Percentiles rank a stretch among this genome's conserved stretches.
phyloP scores from a whole-genome alignment of 2,113 vertebrate species.

The Rousettus leschenaultii region DNA sequence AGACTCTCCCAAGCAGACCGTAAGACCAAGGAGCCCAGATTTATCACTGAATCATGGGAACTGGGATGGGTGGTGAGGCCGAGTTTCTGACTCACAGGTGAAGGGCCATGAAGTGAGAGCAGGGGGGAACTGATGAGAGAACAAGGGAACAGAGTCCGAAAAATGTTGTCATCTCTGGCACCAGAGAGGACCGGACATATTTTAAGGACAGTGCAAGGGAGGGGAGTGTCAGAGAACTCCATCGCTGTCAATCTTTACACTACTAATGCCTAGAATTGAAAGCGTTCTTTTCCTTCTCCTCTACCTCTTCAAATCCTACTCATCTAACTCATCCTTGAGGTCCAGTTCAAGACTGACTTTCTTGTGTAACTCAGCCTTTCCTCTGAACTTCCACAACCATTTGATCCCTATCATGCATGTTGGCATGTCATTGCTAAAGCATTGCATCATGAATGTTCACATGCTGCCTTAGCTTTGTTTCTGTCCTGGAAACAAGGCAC shows the following conservation, averaged over 20 bases:
- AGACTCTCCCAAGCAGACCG: background rate
- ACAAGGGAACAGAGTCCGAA: background rate
- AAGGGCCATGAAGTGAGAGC: background rate
- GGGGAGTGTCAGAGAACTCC: background rate
- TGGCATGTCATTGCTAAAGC: background rate
- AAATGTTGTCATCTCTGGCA: background rate
- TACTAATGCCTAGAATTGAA: background rate
- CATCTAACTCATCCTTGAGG: background rate
- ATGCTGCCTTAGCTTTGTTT: background rate
- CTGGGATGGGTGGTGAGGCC: background rate
- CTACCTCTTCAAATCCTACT: background rate
- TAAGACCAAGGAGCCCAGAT: background rate
- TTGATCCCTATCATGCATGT: background rate
- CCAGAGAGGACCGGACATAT: background rate
- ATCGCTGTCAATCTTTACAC: background rate
- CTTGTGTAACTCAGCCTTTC: fast-evolving
- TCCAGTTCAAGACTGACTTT: background rate
- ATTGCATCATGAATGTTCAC: no score
- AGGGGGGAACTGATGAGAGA: background rate
- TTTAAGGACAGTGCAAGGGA: background rate
- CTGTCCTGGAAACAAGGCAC: background rate
- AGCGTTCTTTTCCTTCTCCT: background rate
- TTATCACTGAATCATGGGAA: background rate
- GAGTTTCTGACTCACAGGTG: background rate
- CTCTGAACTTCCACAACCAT: background rate